phyloP scores from a whole-genome alignment of 2,888 invertebrate species.

The Achlya flavicornis region DNA sequence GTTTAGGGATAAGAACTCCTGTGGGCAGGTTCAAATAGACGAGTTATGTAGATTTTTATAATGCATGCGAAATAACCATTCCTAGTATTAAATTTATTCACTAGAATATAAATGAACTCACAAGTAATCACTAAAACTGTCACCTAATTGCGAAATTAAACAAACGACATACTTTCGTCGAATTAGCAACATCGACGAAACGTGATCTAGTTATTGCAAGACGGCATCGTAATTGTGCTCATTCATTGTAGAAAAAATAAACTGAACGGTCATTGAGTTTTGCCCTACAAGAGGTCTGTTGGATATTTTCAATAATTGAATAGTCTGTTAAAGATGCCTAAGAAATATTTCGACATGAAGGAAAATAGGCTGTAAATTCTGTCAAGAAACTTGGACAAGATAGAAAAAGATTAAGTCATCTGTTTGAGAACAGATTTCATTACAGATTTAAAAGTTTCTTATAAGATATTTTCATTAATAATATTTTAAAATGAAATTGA shows the following conservation, averaged over 20 bases:
- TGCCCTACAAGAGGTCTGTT: neutral
- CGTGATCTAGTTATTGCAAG: conserved; percentile 4
- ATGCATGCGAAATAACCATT: too few species aligned
- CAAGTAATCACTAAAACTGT: neutral
- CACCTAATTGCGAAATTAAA: neutral
- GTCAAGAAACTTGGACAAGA: too few species aligned
- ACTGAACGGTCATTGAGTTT: neutral
- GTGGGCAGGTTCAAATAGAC: too few species aligned
- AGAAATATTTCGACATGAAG: neutral
- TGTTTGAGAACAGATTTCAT: too few species aligned
- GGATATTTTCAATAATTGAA: neutral
- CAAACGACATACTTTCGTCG: neutral
- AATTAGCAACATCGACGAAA: neutral
- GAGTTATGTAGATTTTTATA: too few species aligned
- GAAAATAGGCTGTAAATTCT: neutral
- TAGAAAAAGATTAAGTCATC: too few species aligned
- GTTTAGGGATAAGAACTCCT: too few species aligned
- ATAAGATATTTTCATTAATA: too few species aligned
- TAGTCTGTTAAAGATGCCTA: neutral
- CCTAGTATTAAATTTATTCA: too few species aligned
- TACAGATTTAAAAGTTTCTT: too few species aligned
- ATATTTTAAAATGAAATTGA: too few species aligned
- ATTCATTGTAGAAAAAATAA: neutral
- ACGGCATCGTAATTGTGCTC: neutral
- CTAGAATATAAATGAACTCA: too few species aligned